These are phyloP conservation scores for Azorinus chamasolen DNA, from an alignment of 2,888 invertebrate genomes.

Conservation along the genomic window DNA sequence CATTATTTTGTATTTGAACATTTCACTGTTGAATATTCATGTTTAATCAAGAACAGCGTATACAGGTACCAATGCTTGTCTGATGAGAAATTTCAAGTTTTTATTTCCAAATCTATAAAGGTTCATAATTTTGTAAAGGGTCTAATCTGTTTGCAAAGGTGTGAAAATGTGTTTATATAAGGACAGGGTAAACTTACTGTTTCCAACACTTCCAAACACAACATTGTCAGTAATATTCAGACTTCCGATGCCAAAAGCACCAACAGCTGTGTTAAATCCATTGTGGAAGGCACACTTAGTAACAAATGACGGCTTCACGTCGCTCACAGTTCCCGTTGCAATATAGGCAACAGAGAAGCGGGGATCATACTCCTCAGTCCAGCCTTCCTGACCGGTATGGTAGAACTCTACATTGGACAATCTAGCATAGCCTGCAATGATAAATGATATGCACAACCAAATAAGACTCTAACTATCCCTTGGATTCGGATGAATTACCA, in stretches of 20 bases:
- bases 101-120: no score
- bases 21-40: no score
- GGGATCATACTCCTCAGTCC: slow-evolving; percentile 76
- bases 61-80: no score
- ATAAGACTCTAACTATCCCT: no score
- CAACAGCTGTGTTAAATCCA: slow-evolving; percentile 81
- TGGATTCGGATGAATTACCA: no score
- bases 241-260: slow-evolving; percentile 73
- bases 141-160: no score
- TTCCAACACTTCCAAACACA: slow-evolving; percentile 78
- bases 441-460: no score
- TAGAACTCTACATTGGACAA: slow-evolving; percentile 81
- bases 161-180: no score
- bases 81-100: no score
- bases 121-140: no score
- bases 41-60: no score
- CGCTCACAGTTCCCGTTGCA: slow-evolving; percentile 70
- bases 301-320: slow-evolving; percentile 76
- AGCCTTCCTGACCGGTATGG: slow-evolving; percentile 82
- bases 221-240: slow-evolving; percentile 80
- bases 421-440: slow-evolving; percentile 76
- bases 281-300: slow-evolving; percentile 78
- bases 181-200: slow-evolving; percentile 67
- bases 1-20: no score
- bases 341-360: slow-evolving; percentile 78